Evolutionary conservation across 2,797 vertebrate genomes (phyloP), one percentile per base, ranked within the genome.

Genomic region (Acanthiza pusilla): DNA sequence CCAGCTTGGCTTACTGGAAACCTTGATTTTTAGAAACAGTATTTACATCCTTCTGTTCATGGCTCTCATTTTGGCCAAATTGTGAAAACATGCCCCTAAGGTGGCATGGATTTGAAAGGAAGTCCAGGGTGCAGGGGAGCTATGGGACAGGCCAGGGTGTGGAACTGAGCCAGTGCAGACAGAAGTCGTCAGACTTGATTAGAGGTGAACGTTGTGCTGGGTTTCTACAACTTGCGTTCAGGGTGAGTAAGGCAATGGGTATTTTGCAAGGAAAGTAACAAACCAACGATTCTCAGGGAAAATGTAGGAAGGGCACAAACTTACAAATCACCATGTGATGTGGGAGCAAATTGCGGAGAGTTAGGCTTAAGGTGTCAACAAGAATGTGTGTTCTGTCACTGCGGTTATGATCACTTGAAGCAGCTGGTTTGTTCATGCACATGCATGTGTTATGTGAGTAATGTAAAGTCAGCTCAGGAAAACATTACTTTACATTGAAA

Each of bases 391-490:
- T 67, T 93, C 76, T 91, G 60, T 93, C 58, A 75, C 4, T 63
- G 61, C 1, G 0, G 94, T 92, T 94, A 95, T 62, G 70, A 72
- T 47, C 58, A 65, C 60, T 72, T 30, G 96, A 96, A 96, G 96
- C 95, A 96, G 95, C 94, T 86, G 53, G 57, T 85, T 93, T 71
- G 23, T 43, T 94, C 98, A 97, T 98, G 98, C 98, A 96, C 97
- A 97, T 98, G 97, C 98, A 89, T 22, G 94, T 81, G 86, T 93
- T 96, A 87, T 0, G 25, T 85, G 71, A 81, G 83, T 75, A 97
- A 97, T 68, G 97, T 96, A 96, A 97, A 97, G 96, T 84, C 86
- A 66, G 95, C 93, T 93, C 86, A 92, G 67, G 84, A 77, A 74
- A 95, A 73, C 55, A 79, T 85, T 75, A 71, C 97, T 97, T 97